Percentiles rank a stretch among this genome's conserved stretches.
Conservation (phyloP, 2,888 invertebrate species). For the Philereme vetulata region DNA sequence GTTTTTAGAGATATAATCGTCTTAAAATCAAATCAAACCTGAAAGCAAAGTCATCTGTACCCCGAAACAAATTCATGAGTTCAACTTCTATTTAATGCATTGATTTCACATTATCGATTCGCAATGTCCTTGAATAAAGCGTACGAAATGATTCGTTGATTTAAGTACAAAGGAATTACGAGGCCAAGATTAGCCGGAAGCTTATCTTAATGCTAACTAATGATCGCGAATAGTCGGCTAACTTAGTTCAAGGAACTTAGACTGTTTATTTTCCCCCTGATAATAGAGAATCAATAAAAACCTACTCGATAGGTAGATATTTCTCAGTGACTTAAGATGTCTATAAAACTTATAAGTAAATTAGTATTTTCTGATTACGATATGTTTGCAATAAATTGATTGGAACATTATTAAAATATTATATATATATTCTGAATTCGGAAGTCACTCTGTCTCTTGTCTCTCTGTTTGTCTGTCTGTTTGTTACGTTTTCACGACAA, state of each 20-base stretch:
- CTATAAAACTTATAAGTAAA: too few relatives aligned
- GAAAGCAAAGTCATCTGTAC: neutral
- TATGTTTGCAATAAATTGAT: too few relatives aligned
- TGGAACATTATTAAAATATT: too few relatives aligned
- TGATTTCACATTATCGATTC: slow-evolving; percentile 7
- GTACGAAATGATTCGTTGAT: slow-evolving; percentile 17
- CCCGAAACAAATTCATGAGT: neutral
- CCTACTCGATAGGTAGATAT: neutral
- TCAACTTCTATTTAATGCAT: neutral
- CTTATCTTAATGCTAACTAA: slow-evolving; percentile 34
- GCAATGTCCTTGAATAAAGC: slow-evolving; percentile 5
- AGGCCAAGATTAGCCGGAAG: slow-evolving; percentile 21
- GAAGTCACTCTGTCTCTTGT: too few relatives aligned
- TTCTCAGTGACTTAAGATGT: too few relatives aligned
- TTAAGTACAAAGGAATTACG: slow-evolving; percentile 29
- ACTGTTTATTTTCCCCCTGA: slow-evolving; percentile 13
- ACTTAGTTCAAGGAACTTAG: slow-evolving; percentile 21
- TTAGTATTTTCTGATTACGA: too few relatives aligned
- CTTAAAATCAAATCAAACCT: neutral
- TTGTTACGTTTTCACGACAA: too few relatives aligned
- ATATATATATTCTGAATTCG: too few relatives aligned
- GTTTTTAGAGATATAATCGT: too few relatives aligned
- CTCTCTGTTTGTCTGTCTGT: too few relatives aligned
- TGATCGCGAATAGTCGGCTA: slow-evolving; percentile 32
- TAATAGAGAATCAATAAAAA: neutral